A percentile compares a stretch with the other conserved stretches of the same genome.
Evolutionary conservation across 1,140 invertebrate genomes (phyloP).

Genomic region (Heliothis virescens): DNA sequence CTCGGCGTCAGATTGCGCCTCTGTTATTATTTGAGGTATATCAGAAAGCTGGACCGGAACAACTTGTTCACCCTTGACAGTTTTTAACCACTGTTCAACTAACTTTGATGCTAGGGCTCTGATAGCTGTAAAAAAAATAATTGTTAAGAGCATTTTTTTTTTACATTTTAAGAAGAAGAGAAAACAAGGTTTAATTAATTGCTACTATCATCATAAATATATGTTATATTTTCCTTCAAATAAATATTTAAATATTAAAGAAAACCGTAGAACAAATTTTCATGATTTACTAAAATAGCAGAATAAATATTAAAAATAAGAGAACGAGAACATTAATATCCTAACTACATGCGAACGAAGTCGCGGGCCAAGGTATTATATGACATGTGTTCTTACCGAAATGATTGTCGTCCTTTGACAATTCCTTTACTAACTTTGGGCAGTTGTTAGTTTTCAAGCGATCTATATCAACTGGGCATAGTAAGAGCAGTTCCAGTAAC

Average conservation of each 20-base stretch:
- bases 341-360: no score
- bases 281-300: no score
- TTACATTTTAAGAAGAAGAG: neutral
- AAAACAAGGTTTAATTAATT: neutral
- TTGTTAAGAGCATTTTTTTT: neutral
- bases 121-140: slow-evolving; percentile 87
- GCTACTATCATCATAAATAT: no score
- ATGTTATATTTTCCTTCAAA: no score
- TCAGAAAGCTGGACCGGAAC: slow-evolving; percentile 72
- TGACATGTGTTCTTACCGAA: slow-evolving; percentile 87
- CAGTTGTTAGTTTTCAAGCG: slow-evolving; percentile 96
- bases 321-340: no score
- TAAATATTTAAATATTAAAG: no score
- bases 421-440: slow-evolving; percentile 95
- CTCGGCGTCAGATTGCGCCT: slow-evolving; percentile 63
- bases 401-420: slow-evolving; percentile 93
- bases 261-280: no score
- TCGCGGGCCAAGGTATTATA: neutral
- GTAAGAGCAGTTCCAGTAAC: slow-evolving; percentile 92
- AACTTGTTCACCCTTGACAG: slow-evolving; percentile 90
- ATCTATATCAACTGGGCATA: slow-evolving; percentile 95
- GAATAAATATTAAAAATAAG: no score
- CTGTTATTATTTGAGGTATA: slow-evolving; percentile 73
- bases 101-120: slow-evolving; percentile 91
- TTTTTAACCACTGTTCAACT: slow-evolving; percentile 96